Percentiles rank a stretch among this genome's conserved stretches.
Conservation (phyloP, 2,888 invertebrate species). For the Rhamphomyia laevipes region DNA sequence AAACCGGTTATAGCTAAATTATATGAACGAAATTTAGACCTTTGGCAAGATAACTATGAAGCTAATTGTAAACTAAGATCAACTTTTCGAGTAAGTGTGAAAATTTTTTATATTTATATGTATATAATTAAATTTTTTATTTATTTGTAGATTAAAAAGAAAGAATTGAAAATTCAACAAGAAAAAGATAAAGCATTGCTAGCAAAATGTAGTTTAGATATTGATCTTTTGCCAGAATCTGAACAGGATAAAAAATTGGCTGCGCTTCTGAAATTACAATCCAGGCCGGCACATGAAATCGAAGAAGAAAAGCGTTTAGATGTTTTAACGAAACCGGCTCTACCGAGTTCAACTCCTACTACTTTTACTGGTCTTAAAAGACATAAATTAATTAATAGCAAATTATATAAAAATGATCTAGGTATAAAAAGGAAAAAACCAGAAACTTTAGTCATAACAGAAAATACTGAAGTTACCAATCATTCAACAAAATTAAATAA, state of each 20-base stretch:
- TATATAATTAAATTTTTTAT: slow-evolving; percentile 6
- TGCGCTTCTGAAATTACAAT: slow-evolving; percentile 55
- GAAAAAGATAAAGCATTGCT: slow-evolving; percentile 58
- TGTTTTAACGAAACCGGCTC: slow-evolving; percentile 44
- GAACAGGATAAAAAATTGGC: slow-evolving; percentile 74
- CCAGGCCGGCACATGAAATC: slow-evolving; percentile 49
- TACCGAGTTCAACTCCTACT: slow-evolving; percentile 43
- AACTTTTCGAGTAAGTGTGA: slow-evolving; percentile 61
- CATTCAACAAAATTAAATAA: too few relatives aligned
- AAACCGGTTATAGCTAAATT: slow-evolving; percentile 64
- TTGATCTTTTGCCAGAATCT: slow-evolving; percentile 64
- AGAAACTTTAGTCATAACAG: not conserved
- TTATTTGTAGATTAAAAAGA: slow-evolving; percentile 51
- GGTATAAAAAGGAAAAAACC: slow-evolving; percentile 28
- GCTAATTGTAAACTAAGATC: slow-evolving; percentile 77
- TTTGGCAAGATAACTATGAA: slow-evolving; percentile 87
- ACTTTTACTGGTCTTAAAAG: slow-evolving; percentile 45
- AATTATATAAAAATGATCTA: slow-evolving; percentile 25
- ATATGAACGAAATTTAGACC: slow-evolving; percentile 63
- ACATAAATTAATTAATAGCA: slow-evolving; percentile 40
- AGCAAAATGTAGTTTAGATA: slow-evolving; percentile 63
- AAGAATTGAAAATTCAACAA: slow-evolving; percentile 56
- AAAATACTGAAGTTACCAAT: too few relatives aligned
- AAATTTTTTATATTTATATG: slow-evolving; percentile 4
- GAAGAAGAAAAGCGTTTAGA: slow-evolving; percentile 40